A percentile compares a stretch with the other conserved stretches of the same genome.
Evolutionary conservation across 2,888 invertebrate species (phyloP).

Genomic region (Synergus umbraculus): DNA sequence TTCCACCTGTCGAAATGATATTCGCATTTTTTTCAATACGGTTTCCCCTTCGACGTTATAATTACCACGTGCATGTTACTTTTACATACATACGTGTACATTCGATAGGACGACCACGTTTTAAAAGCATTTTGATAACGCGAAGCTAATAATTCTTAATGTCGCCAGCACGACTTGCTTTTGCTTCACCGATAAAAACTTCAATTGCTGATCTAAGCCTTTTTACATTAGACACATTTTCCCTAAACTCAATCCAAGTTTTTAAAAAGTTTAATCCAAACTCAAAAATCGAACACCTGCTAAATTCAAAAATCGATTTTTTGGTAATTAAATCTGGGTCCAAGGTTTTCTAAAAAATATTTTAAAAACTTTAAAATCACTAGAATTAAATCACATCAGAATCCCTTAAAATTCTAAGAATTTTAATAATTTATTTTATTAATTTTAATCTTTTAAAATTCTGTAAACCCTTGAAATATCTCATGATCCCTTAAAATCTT

Average conservation of each 20-base stretch:
- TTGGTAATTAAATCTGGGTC: too few species aligned
- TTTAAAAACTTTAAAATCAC: too few species aligned
- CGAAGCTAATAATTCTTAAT: conserved; percentile 59
- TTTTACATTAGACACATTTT: not conserved
- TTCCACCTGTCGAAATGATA: conserved; percentile 71
- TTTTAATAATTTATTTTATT: too few species aligned
- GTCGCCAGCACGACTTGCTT: conserved; percentile 13
- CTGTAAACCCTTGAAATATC: too few species aligned
- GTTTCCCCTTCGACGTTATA: conserved; percentile 66
- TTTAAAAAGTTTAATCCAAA: too few species aligned
- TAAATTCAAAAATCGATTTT: too few species aligned
- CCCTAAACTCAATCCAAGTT: not conserved
- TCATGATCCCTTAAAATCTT: too few species aligned
- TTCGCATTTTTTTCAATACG: conserved; percentile 64
- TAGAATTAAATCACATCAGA: too few species aligned
- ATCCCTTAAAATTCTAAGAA: too few species aligned
- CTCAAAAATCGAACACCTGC: too few species aligned
- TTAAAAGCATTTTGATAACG: conserved; percentile 66
- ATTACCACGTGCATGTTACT: conserved; percentile 66
- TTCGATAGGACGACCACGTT: conserved; percentile 67
- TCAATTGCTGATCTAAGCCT: not conserved
- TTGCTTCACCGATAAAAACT: not conserved
- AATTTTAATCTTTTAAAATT: too few species aligned
- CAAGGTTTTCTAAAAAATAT: too few species aligned
- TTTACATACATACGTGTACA: conserved; percentile 62